Evolutionary conservation across 2,888 invertebrate genomes (phyloP), one percentile per base, ranked within the genome.

Genomic region (Quadriops clusia): DNA sequence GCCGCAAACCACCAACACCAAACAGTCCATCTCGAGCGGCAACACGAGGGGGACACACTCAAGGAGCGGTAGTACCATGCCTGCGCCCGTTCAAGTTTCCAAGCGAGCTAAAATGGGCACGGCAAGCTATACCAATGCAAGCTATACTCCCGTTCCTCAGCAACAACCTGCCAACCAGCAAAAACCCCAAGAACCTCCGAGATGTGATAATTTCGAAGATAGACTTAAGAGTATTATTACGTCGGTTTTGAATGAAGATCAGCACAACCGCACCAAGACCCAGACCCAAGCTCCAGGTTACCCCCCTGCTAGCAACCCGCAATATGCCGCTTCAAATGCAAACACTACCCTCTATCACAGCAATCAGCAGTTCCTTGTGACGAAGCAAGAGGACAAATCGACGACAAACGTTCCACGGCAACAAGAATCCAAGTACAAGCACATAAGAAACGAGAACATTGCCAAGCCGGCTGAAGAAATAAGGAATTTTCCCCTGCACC

Each of bases 151-250:
- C 5, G 23, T 14, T 21, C 17, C 20, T 14, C 28, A 23, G 13
- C 26, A 27, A 9, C 26, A 25, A 21, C 29, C 13, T n/a, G 4
- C 5, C 27, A 32, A 16, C 10, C 5, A 9, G 7, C 41, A 34
- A 23, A 37, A 45, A 34, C 67, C 68, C 28, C 78, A 79, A 50
- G 84, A 85, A 57, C 79, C 87, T n/a, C 85, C 85, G 2, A 74
- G 80, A 51, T 76, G 81, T 37, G 80, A 83, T 31, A 86, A 89
- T 58, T 89, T 89, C 56, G 89, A 91, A 58, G 89, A 91, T 60
- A 70, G 90, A 14, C 67, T 87, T 23, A 85, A 87, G 61, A 83
- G 80, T 52, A 83, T 87, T 37, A 87, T 87, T 39, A 84, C 84
- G 2, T 80, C 80, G 3, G 86, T 84, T 30, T 61, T 89, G 18